Conservation (phyloP, 2,113 vertebrate genomes). For the Callospermophilus lateralis region DNA sequence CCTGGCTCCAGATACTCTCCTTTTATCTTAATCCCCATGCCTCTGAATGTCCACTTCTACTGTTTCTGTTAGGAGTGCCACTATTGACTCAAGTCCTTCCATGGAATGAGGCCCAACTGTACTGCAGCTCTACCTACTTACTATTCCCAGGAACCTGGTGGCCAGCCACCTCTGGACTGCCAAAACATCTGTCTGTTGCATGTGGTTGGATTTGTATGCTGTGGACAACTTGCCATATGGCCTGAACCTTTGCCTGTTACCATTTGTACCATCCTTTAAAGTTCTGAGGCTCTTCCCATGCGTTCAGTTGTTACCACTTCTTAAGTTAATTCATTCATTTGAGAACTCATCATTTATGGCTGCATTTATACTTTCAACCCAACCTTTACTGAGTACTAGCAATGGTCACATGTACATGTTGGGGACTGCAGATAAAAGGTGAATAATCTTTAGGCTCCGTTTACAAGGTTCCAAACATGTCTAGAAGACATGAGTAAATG, state of each 20-base stretch:
- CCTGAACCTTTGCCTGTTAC: neutral
- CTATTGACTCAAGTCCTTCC: neutral
- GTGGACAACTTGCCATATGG: neutral
- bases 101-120: neutral
- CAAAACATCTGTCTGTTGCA: conserved; percentile 25
- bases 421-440: neutral
- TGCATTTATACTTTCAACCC: neutral
- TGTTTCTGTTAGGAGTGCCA: neutral
- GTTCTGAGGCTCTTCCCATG: neutral
- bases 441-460: neutral
- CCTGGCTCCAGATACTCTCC: neutral
- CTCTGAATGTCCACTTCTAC: neutral
- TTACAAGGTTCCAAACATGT: neutral
- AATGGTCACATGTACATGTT: neutral
- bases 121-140: neutral
- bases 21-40: neutral
- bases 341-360: neutral
- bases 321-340: neutral
- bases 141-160: conserved; percentile 18
- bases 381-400: neutral
- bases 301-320: neutral
- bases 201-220: neutral
- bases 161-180: neutral
- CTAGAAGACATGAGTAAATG: neutral
- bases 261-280: neutral